Evolutionary conservation across 92 coral and sea anemone genomes (phyloP), one percentile per base, ranked within the genome.

Genomic region (Umimayanthus chanpuru): DNA sequence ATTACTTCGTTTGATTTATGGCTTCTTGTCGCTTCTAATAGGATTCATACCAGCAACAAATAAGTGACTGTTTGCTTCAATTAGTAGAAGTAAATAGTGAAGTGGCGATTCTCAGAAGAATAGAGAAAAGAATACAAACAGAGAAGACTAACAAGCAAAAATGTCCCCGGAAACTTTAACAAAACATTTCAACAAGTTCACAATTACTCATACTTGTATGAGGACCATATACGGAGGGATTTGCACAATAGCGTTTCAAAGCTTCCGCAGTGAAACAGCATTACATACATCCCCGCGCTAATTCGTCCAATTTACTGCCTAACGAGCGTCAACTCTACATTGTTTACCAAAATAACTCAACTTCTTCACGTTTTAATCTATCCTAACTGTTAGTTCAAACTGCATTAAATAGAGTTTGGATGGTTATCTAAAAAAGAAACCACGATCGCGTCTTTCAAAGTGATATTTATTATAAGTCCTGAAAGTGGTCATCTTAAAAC

Each of bases 171-270:
- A 83, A 83, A 83, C 61, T 83, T 70, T 83, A 70, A 83, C 65
- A 83, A 83, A 83, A 83, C 87, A 83, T 44, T 83, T 83, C 47
- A 83, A 83, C 79, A 83, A 83, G 66, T 71, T 26, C 25, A 70
- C 87, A 70, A 83, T 83, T 83, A 66, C 14, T 43, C 28, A 83
- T 73, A 83, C 87, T 83, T 83, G 78, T 83, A 70, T 79, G 26
- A 47, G 58, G 18, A 29, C 87, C 87, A 83, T 68, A 83, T 83
- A 68, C 87, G 87, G 87, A 83, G 77, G 20, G 87, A 83, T 83
- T 83, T 83, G 66, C 87, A 68, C 77, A 70, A 83, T 82, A 71
- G 76, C 41, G 78, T 83, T 71, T 82, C 77, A 41, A 70, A 70
- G 78, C 74, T 83, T 68, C 87, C 79, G 78, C 79, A 83, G 67